A percentile compares a stretch with the other conserved stretches of the same genome.
Conservation (phyloP, 2,797 vertebrate genomes). For the Onychomys leucogaster region DNA sequence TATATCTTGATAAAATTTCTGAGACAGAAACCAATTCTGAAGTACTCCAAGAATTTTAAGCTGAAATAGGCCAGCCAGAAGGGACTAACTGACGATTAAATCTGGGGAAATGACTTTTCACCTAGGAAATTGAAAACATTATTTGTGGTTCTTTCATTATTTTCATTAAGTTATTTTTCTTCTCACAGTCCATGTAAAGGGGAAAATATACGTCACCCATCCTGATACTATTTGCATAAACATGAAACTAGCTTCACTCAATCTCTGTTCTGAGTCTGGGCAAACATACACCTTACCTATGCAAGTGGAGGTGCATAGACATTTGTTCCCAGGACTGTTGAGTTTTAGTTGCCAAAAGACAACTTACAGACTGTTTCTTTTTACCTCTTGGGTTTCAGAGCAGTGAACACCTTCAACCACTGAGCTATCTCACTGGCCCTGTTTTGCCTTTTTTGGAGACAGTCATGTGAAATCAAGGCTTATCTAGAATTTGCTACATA, state of each 20-base stretch:
- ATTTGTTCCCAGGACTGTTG: background rate
- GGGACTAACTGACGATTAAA: background rate
- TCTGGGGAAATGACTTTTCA: constrained; percentile 37
- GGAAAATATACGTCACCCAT: background rate
- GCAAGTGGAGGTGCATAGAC: background rate
- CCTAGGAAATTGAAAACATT: constrained; percentile 51
- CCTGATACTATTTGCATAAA: constrained; percentile 27
- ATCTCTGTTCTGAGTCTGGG: no score
- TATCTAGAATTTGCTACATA: background rate
- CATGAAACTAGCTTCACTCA: background rate
- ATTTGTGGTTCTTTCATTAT: constrained; percentile 51
- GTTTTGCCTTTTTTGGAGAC: background rate
- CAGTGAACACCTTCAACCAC: background rate
- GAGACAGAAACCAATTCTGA: constrained; percentile 31
- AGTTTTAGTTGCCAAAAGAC: accelerated
- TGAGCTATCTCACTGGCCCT: no score
- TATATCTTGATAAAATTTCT: constrained; percentile 28
- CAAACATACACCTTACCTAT: background rate
- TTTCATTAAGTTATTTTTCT: constrained; percentile 63
- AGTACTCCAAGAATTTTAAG: constrained; percentile 19
- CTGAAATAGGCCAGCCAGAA: background rate
- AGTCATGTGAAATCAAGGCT: background rate
- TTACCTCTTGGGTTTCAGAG: background rate
- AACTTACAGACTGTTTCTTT: background rate
- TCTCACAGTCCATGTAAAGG: constrained; percentile 14